Evolutionary conservation across 1,140 invertebrate species (phyloP), one percentile per base, ranked within the genome.

Genomic region (Drosophila gunungcola): DNA sequence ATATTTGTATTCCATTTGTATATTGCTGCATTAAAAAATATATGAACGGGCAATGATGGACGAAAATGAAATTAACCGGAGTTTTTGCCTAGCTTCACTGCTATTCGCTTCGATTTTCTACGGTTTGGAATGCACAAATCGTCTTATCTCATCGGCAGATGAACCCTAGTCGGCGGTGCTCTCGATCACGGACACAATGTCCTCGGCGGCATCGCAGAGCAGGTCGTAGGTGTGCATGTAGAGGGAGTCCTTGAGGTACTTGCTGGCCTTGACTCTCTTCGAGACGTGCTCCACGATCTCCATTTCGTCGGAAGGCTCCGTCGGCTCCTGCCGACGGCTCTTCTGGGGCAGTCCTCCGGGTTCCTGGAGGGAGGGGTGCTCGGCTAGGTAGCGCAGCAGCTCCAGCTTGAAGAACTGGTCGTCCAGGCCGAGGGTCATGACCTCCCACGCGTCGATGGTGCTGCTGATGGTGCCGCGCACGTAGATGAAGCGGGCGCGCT

Each of bases 131-230:
- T 10, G 3, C 36, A 38, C 10, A 38, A 38, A 12, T 9, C 10
- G 2, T 38, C 5, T 7, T 2, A 32, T 6, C 7, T 32, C 29
- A 32, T 7, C 25, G 4, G 11, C 10, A 6, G 21, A 9, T n/a
- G 34, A 27, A 6, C 9, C 36, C 36, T 32, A 21, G 12, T 58
- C 38, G 53, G 25, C 42, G 45, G 55, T 82, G 49, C 85, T 90
- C 55, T 91, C 85, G 27, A 91, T 91, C 21, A 91, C 80, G 13
- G 85, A 89, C 0, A 89, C 84, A 42, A 91, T 74, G 42, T 91
- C 72, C 55, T 91, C 90, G 6, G 56, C 75, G 3, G 74, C 55
- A 56, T 90, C 69, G n/a, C 90, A 88, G 36, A 91, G 42, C n/a
- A 86, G 4, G 1, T 51, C 73, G 45, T 91, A 91, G 21, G 90